Conservation (phyloP, 35 echinoderm and acorn worm genomes). For the Chiridota heheva region DNA sequence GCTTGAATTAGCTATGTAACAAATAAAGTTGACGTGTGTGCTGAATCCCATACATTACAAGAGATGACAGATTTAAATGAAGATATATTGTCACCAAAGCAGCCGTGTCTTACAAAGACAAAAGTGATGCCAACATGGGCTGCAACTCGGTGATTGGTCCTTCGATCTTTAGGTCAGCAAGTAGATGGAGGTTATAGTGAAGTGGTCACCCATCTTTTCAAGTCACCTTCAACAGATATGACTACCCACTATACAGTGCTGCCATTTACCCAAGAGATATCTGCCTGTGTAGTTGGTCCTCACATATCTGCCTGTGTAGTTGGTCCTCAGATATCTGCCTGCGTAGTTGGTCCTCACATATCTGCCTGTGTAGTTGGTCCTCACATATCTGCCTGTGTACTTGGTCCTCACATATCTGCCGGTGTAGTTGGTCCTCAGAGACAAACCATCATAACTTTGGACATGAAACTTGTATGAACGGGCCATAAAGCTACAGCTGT, state of each 20-base stretch:
- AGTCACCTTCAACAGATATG: conserved; percentile 14
- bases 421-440: conserved; percentile 16
- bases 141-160: conserved; percentile 29
- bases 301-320: too few species aligned
- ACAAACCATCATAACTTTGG: conserved; percentile 20
- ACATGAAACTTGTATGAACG: conserved; percentile 41
- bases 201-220: conserved; percentile 9
- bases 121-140: conserved; percentile 35
- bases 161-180: conserved; percentile 7
- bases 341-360: too few species aligned
- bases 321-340: too few species aligned
- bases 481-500: conserved; percentile 4
- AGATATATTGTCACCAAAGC: conserved; percentile 18
- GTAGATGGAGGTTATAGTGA: background rate
- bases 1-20: conserved; percentile 9
- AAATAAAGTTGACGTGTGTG: background rate
- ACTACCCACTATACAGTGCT: conserved; percentile 7
- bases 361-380: too few species aligned
- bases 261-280: conserved; percentile 23
- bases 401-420: too few species aligned
- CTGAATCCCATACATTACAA: background rate
- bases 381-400: too few species aligned
- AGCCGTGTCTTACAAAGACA: background rate
- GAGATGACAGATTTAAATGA: background rate
- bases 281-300: conserved; percentile 11